Percentiles rank a stretch among this genome's conserved stretches.
These are phyloP conservation scores for Nemotelus nigrinus DNA, from an alignment of 2,888 invertebrate genomes.

Conservation along the genomic window DNA sequence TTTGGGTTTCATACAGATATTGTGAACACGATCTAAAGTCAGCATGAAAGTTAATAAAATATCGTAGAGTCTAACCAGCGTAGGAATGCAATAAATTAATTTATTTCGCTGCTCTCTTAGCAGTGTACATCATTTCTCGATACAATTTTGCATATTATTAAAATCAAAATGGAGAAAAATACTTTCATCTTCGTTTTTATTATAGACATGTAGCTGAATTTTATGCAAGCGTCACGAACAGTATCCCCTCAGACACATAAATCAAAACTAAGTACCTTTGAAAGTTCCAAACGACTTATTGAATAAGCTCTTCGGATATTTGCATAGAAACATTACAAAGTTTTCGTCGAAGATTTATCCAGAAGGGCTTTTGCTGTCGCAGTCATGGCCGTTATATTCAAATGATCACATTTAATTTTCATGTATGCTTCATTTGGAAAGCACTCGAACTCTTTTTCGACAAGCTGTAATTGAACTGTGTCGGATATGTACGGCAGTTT, in stretches of 20 bases:
- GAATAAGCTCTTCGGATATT: conserved; percentile 44
- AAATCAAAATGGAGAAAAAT: not conserved
- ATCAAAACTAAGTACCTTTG: conserved; percentile 44
- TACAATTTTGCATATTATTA: conserved; percentile 13
- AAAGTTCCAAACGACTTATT: conserved; percentile 45
- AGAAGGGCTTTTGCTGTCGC: conserved; percentile 36
- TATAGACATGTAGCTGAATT: conserved; percentile 12
- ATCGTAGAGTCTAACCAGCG: no score
- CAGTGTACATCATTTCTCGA: not conserved
- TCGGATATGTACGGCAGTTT: no score
- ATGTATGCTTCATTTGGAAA: conserved; percentile 21
- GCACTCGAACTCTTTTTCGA: not conserved
- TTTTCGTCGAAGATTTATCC: conserved; percentile 40
- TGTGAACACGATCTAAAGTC: no score
- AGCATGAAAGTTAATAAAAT: no score
- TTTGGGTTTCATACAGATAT: no score
- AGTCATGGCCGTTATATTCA: conserved; percentile 3
- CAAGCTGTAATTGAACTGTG: not conserved
- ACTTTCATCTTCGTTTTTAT: conserved; percentile 11
- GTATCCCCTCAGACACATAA: conserved; percentile 43
- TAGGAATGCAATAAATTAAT: no score
- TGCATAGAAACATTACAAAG: conserved; percentile 43
- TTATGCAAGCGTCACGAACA: conserved; percentile 41
- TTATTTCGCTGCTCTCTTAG: not conserved
- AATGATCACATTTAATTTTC: conserved; percentile 45